Evolutionary conservation across 2,113 vertebrate species (phyloP).

Genomic region (Apodemus speciosus): DNA sequence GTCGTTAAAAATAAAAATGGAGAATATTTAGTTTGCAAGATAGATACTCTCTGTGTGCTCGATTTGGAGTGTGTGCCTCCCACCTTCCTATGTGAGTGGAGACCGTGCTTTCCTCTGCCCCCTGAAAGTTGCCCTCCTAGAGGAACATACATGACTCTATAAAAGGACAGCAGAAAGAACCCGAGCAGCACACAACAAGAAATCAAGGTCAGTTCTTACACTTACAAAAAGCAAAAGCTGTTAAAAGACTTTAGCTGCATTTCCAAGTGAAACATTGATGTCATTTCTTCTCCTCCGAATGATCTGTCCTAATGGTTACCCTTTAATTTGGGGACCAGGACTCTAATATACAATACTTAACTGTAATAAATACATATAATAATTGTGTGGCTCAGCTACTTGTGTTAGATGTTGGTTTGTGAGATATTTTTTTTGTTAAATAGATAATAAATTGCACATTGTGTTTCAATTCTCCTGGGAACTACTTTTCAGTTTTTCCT

Average conservation of each 20-base stretch:
- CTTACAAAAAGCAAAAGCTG: slow-evolving; percentile 50
- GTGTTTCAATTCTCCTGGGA: not conserved
- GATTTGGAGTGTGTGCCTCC: slow-evolving; percentile 6
- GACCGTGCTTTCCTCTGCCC: not conserved
- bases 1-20: slow-evolving; percentile 8
- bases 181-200: not conserved
- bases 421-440: slow-evolving; percentile 55
- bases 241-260: slow-evolving; percentile 75
- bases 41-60: not conserved
- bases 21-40: not conserved
- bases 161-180: slow-evolving; percentile 31
- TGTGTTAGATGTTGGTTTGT: slow-evolving; percentile 75
- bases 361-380: slow-evolving; percentile 59
- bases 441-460: not conserved
- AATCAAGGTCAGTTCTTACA: slow-evolving; percentile 58
- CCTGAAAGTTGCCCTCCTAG: not conserved
- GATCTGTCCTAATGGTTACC: slow-evolving; percentile 67
- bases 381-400: slow-evolving; percentile 69
- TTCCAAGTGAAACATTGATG: slow-evolving; percentile 70
- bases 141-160: not conserved
- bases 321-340: slow-evolving; percentile 73
- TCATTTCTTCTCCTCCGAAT: slow-evolving; percentile 74
- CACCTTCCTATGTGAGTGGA: not conserved
- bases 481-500: not conserved
- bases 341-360: slow-evolving; percentile 80